Base-by-base conservation (phyloP, 2,797 vertebrate species). In the Lepus townsendii region DNA sequence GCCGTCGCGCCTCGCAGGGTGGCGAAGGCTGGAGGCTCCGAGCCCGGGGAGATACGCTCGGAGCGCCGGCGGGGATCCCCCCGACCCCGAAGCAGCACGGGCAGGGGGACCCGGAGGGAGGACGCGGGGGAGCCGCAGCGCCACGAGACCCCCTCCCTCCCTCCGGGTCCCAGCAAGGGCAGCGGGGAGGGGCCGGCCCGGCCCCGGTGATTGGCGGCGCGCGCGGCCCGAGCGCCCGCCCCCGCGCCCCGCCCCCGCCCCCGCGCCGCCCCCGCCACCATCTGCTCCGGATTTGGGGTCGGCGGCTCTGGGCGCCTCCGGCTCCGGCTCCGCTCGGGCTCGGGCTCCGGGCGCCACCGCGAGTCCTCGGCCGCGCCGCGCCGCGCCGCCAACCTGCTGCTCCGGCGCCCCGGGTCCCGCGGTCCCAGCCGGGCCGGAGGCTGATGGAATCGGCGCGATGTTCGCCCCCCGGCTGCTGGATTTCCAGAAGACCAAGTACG, bases 401-500 rank as follows among this genome's bases (percentile, higher is more conserved):
- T 54, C 63, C 47, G 5, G 75, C 38, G 69, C 66, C 19, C 17
- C 12, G 66, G 19, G 42, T 79, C 63, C 30, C 68, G 50, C 57
- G 32, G 20, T 17, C 62, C 75, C 79, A 86, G 68, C 82, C 7
- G 62, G 73, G 92, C 95, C 50, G 96, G 97, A 94, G 89, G 95
- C 97, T 72, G 90, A 98, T 98, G 98, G 98, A 97, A 97, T 83
- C 73, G 96, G 86, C 95, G 95, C 94, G 97, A 98, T 98, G 98
- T 97, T 98, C 91, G 95, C 90, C 65, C 97, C 97, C 91, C 96
- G 98, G 96, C 84, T 98, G 88, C 97, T 98, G 97, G 98, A 98
- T 97, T 98, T 98, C 96, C 98, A 98, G 97, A 98, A 98, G 97
- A 98, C 99, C 19, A 99, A 98, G 97, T 99, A 99, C 95, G 99